A percentile compares a stretch with the other conserved stretches of the same genome.
Conservation (phyloP, 1,140 invertebrate genomes). For the Sarcophaga bullata region DNA sequence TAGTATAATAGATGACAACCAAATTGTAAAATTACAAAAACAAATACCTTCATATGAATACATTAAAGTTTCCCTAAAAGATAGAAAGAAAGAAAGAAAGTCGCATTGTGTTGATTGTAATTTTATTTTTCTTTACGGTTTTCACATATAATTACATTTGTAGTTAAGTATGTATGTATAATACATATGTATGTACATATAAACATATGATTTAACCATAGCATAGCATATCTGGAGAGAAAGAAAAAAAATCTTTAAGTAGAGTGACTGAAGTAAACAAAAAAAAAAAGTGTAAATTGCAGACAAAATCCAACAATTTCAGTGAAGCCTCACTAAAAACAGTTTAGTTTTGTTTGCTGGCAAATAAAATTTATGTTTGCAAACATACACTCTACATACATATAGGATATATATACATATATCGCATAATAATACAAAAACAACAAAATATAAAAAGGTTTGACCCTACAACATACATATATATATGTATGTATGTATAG, state of each 20-base stretch:
- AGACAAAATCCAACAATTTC: background rate
- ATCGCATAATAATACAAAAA: background rate
- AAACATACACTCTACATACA: background rate
- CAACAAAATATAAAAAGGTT: background rate
- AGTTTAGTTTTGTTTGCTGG: background rate
- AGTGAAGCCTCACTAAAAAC: conserved; percentile 3
- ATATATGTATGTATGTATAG: too few species aligned
- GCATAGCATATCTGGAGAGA: background rate
- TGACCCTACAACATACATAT: too few species aligned
- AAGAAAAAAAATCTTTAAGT: background rate
- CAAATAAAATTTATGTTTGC: conserved; percentile 2
- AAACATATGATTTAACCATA: background rate
- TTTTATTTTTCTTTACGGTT: background rate
- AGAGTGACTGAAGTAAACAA: too few species aligned
- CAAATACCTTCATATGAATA: background rate
- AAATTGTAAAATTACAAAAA: background rate
- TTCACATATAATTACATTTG: background rate
- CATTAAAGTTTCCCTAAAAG: conserved; percentile 8
- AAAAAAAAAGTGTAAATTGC: too few species aligned
- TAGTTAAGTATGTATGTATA: background rate
- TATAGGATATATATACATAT: too few species aligned
- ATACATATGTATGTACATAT: background rate
- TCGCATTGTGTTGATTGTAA: background rate
- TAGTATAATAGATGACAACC: background rate
- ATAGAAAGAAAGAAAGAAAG: conserved; percentile 2